Evolutionary conservation across 2,888 invertebrate genomes (phyloP), one percentile per base, ranked within the genome.

Genomic region (Selenia dentaria): DNA sequence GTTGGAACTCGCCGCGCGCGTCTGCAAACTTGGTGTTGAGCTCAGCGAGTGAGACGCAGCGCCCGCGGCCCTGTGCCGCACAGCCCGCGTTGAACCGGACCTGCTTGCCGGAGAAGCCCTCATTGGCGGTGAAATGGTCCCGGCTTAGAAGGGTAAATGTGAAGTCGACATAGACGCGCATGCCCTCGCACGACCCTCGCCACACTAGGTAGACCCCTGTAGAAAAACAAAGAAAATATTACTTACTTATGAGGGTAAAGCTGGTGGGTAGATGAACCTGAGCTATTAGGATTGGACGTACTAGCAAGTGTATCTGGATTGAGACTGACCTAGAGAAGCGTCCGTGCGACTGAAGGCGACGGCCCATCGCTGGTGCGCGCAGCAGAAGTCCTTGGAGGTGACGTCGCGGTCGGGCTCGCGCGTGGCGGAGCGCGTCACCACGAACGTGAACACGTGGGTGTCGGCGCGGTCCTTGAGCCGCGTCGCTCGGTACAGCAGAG

Each of bases 391-490:
- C 80, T 95, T 95, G 61, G 95, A 95, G 54, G 95, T 95, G 67
- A 95, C 94, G 83, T 96, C 96, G 48, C 95, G 93, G 74, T 95
- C 94, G 35, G 94, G 93, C 81, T 96, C 96, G 46, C 95, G 91
- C 33, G 95, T 94, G 57, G 95, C 94, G 46, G 94, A 94, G 66
- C 94, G 93, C 51, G 96, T 96, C 62, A 96, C 94, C 68, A 95
- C 94, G 84, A 96, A 96, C 49, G 96, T 96, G 90, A 96, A 96
- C 66, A 96, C 94, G 85, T 95, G 95, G 59, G 95, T 95, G 91
- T 95, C 94, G 81, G 94, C 94, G 78, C 95, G 93, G 92, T 96
- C 96, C 70, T 95, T 94, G 59, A 96, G 93, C 89, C 95, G 95
- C 81, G 95, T 95, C 85, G 96, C 95, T 77, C 96, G 94, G 88